Evolutionary conservation across 2,888 invertebrate genomes (phyloP), one percentile per base, ranked within the genome.

Genomic region (Philonicus albiceps): DNA sequence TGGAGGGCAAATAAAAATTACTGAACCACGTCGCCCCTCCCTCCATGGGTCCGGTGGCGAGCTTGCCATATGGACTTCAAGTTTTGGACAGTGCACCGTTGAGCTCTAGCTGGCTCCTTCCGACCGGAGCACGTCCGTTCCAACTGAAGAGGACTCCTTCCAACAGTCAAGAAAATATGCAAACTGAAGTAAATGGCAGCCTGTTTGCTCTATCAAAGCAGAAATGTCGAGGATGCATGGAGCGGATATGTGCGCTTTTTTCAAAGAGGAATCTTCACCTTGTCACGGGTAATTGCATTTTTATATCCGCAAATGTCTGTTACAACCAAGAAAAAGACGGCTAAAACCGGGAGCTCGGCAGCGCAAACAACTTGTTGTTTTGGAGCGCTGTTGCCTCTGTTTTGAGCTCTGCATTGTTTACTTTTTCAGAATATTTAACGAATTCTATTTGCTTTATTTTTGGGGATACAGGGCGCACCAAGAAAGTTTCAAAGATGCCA

Each of bases 231-330:
- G 53, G 72, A 83, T 83, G 40, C 34, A 80, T 30, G 5, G 30
- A 3, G 31, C 19, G 31, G 19, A 72, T 83, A 40, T 83, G 83
- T 83, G 83, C 40, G 40, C 64, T 27, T 64, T 34, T 72, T 72
- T 31, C 37, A 34, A 37, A 72, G 55, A 34, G 72, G 64, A 40
- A 40, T 83, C 83, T 83, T 83, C 83, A 83, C 83, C 83, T 83
- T 83, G 83, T 37, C 31, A 72, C 27, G 83, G 83, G 83, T 83
- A 83, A 83, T 83, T 64, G 83, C 83, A 83, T 83, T 83, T 83
- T 83, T 83, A 64, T 83, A 83, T 83, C 83, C 83, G 34, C 64
- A 83, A 72, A 83, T 83, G 83, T 55, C 64, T 83, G 83, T 64
- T 83, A 37, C 83, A 64, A 72, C 64, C 64, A 11, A 22, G 83